Evolutionary conservation across 1,140 invertebrate genomes (phyloP).

Genomic region (Berghia stephanieae): DNA sequence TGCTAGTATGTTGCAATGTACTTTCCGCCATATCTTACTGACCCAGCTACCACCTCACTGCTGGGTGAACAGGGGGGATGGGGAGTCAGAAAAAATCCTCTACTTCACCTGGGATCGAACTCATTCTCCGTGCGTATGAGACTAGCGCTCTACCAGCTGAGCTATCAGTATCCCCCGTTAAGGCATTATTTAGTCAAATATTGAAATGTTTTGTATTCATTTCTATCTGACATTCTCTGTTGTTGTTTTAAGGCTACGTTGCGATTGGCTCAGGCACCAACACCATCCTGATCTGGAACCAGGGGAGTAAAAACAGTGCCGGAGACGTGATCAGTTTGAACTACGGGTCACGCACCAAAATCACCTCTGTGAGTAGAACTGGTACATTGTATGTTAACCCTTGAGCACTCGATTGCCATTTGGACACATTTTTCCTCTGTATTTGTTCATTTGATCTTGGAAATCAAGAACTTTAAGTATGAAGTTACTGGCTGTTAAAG

Average conservation of each 20-base stretch:
- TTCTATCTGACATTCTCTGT: too few species aligned
- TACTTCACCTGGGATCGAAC: too few species aligned
- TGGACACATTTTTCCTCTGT: background rate
- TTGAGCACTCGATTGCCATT: background rate
- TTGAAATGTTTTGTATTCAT: background rate
- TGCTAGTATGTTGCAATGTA: too few species aligned
- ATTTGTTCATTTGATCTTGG: background rate
- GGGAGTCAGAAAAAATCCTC: too few species aligned
- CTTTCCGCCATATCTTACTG: too few species aligned
- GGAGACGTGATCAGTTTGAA: slow-evolving; percentile 71
- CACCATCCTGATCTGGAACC: slow-evolving; percentile 78
- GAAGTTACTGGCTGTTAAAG: too few species aligned
- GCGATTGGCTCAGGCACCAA: slow-evolving; percentile 79
- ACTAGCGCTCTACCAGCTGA: too few species aligned
- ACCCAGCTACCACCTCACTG: too few species aligned
- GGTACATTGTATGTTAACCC: background rate
- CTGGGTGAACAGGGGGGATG: too few species aligned
- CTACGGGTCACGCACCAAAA: slow-evolving; percentile 79
- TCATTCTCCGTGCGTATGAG: too few species aligned
- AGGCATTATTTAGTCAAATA: background rate
- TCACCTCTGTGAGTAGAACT: slow-evolving; percentile 71
- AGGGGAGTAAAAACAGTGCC: slow-evolving; percentile 60
- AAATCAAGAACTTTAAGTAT: too few species aligned
- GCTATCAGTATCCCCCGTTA: background rate
- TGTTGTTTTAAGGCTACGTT: slow-evolving; percentile 56